These are phyloP conservation scores for Phyllostomus discolor DNA, from an alignment of 2,113 vertebrate genomes.

Conservation along the genomic window DNA sequence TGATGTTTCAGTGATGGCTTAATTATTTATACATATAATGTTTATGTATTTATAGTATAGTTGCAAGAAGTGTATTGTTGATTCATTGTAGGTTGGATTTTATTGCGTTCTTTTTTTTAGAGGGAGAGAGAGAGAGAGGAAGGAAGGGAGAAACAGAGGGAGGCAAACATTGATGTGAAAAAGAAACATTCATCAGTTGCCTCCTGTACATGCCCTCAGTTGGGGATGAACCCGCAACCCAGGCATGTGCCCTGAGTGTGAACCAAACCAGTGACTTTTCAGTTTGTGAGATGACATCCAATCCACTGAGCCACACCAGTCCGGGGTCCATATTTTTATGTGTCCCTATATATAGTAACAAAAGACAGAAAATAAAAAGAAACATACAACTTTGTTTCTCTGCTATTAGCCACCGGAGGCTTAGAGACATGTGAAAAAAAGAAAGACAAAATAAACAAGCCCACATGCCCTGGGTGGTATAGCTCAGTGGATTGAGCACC, in stretches of 20 bases:
- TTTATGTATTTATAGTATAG: conserved; percentile 1
- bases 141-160: neutral
- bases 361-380: conserved; percentile 13
- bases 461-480: neutral
- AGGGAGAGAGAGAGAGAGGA: neutral
- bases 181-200: neutral
- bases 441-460: neutral
- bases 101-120: neutral
- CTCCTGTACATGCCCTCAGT: neutral
- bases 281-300: no score
- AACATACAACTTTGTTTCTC: neutral
- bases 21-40: conserved; percentile 7
- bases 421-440: neutral
- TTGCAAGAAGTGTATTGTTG: neutral
- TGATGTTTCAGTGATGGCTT: neutral
- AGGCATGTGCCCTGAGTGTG: no score
- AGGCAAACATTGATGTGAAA: neutral
- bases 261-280: no score
- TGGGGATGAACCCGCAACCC: no score
- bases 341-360: neutral
- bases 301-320: no score
- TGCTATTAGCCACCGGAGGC: neutral
- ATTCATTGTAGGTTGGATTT: neutral
- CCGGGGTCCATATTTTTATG: neutral
- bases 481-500: no score